phyloP scores from a whole-genome alignment of 2,797 vertebrate species.

The Calcarius lapponicus region DNA sequence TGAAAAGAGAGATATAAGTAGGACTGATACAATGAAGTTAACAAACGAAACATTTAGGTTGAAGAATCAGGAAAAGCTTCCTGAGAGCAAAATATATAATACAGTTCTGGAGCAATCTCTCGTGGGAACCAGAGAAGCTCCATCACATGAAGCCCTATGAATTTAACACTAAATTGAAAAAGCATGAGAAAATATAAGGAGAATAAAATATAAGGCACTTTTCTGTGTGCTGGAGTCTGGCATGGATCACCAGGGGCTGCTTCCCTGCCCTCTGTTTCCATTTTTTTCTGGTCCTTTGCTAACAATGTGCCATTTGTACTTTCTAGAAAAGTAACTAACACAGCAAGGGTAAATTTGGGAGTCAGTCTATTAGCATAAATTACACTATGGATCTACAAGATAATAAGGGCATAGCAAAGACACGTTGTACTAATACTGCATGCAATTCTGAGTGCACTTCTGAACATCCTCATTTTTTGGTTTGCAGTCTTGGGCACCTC shows the following conservation, averaged over 20 bases:
- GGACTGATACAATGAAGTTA: constrained; percentile 53
- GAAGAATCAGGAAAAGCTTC: constrained; percentile 54
- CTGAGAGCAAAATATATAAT: constrained; percentile 48
- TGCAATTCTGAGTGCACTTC: constrained; percentile 5
- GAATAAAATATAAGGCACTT: not conserved
- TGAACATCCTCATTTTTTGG: constrained; percentile 10
- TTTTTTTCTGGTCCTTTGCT: constrained; percentile 26
- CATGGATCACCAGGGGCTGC: not conserved
- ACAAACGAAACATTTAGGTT: constrained; percentile 49
- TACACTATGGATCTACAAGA: constrained; percentile 53
- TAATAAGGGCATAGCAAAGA: constrained; percentile 68
- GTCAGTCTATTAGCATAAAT: constrained; percentile 68
- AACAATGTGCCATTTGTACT: not conserved
- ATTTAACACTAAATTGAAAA: constrained; percentile 50
- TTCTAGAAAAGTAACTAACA: constrained; percentile 56
- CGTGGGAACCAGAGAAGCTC: not conserved
- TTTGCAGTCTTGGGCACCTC: not conserved
- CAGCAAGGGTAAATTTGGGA: constrained; percentile 63
- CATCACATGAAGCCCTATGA: not conserved
- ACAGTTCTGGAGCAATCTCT: constrained; percentile 35
- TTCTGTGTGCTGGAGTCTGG: not conserved
- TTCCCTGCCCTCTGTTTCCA: not conserved
- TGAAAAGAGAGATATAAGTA: constrained; percentile 18
- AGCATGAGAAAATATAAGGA: constrained; percentile 43
- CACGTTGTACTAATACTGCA: constrained; percentile 37